Percentiles rank a stretch among this genome's conserved stretches.
Conservation (phyloP, 2,888 invertebrate genomes). For the Rhagonycha lutea region DNA sequence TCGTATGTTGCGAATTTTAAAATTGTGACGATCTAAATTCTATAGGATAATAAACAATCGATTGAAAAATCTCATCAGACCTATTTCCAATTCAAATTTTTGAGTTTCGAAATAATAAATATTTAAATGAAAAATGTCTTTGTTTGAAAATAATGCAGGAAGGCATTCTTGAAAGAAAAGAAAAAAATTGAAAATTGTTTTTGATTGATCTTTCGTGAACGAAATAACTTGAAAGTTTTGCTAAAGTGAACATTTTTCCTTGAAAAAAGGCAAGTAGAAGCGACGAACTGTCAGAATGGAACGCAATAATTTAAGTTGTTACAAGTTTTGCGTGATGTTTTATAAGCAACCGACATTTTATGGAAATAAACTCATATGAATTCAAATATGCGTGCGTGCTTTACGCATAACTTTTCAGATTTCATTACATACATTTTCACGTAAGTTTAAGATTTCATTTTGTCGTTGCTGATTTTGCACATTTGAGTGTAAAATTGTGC, state of each 20-base stretch:
- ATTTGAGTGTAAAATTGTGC: conserved; percentile 14
- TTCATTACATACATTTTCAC: conserved; percentile 29
- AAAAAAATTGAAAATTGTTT: neutral
- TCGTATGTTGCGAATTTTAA: too few relatives aligned
- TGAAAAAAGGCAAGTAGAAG: conserved; percentile 2
- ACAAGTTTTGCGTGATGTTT: conserved; percentile 25
- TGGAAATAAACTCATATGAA: conserved; percentile 29
- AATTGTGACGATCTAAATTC: too few relatives aligned
- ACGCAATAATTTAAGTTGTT: conserved; percentile 21
- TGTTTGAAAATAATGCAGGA: neutral
- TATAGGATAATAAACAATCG: too few relatives aligned
- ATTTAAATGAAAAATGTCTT: neutral
- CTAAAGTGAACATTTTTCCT: neutral
- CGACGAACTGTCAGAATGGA: conserved; percentile 11
- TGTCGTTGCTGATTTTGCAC: conserved; percentile 18
- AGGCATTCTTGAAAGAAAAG: neutral
- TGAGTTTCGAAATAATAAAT: too few relatives aligned
- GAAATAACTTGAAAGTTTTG: neutral
- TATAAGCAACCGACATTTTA: conserved; percentile 23
- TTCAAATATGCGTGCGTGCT: conserved; percentile 28
- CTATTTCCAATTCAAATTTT: too few relatives aligned
- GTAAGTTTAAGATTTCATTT: conserved; percentile 28
- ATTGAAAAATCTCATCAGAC: too few relatives aligned
- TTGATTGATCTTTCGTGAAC: neutral
- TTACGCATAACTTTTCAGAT: conserved; percentile 31